Base-by-base conservation (phyloP, 1,140 invertebrate genomes). In the Drosophila aff. region DNA sequence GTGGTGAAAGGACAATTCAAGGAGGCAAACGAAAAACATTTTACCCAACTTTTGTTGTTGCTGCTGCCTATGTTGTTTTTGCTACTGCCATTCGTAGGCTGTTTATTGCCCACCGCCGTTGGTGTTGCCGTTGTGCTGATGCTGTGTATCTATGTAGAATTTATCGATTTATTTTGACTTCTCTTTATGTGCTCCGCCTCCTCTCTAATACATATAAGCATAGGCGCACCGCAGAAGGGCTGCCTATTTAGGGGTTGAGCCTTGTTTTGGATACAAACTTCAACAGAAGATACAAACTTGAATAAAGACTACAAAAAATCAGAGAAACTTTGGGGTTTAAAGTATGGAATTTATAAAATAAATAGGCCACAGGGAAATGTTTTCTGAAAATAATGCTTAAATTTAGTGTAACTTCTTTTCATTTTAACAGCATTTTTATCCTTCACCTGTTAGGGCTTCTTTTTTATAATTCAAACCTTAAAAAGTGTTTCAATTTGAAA, bases 161-260 rank as follows among this genome's bases (percentile, higher is more conserved):
- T 75, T 90, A 90, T 90, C 86, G 85, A 91, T 90, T 90, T 91
- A 85, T 90, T 90, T 90, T 91, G 86, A 85, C 86, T 90, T 91
- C 76, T 67, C 71, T 80, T 80, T 80, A 75, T 80, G 68, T 78
- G 76, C 67, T 79, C 64, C 43, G 59, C 68, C 69, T 64, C 36
- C 53, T 65, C 63, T 62, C 67, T 71, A 79, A 73, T 66, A 84
- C 73, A 76, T 79, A 67, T 64, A 59, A 28, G 16, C 63, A 66
- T 41, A 23, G 63, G 58, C 63, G 63, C 41, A 44, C 53, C 21
- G 53, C 7, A 33, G 8, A 23, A 41, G 38, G 57, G 38, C 13
- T 23, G 11, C 53, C 23, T 16, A 40, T 10, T 6, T 40, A 26
- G 36, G 53, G 53, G 53, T 57, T 57, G 36, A 55, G 53, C 4